Evolutionary conservation across 2,113 vertebrate genomes (phyloP), one percentile per base, ranked within the genome.

Genomic region (Campylomormyrus numenius): DNA sequence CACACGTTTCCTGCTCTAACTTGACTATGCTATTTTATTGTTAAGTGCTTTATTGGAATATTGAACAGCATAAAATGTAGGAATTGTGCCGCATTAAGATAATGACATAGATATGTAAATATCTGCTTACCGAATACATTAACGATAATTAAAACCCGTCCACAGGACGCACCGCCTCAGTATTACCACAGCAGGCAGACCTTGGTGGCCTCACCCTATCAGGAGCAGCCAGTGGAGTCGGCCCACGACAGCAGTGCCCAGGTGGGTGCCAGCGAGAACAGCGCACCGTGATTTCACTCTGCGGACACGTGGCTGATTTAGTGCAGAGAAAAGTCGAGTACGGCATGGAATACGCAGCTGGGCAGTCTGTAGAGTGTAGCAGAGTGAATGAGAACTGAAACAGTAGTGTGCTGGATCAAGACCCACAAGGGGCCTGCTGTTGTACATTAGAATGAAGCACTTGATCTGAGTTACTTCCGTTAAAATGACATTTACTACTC

Each of bases 121-220:
- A 24, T 86, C 84, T 86, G 48, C 24, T 85, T 27, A 5, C 21
- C 1, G 48, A 86, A 15, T n/a, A 49, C 10, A 86, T 50, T 7
- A 49, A 50, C 10, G 35, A 45, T 50, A 11, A 77, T 50, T 83
- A 3, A 80, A 80, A 19, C 48, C 24, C 92, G 46, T 93, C 87
- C 49, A 10, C 93, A 97, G 96, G 94, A 95, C 1, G 88, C 89
- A 0, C 95, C 95, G 42, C 94, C 95, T 0, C 96, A 95, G 89
- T 96, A 96, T 93, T 96, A 97, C 94, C 96, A 94, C 94, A 97
- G 96, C 91, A 94, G 89, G 91, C 97, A 97, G 94, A 94, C 94
- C 0, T 94, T 97, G 91, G 96, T 96, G 90, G 94, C 95, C 19
- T 89, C 93, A 5, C 87, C 94, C 17, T 95, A 90, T 92, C 90